Base-by-base conservation (phyloP, 1,140 invertebrate genomes). In the Rhynchophorus ferrugineus region DNA sequence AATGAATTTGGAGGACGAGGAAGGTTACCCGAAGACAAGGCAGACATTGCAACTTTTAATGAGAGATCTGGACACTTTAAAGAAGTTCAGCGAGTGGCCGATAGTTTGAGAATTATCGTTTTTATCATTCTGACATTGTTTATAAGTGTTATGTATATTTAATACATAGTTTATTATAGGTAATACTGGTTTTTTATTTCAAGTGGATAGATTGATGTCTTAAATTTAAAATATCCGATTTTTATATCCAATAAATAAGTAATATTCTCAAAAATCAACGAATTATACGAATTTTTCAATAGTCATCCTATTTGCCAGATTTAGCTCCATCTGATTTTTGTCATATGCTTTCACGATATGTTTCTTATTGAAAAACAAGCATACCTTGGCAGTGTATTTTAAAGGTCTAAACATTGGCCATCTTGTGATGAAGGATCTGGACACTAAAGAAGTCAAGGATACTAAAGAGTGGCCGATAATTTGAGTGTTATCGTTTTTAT, bases 1-100 rank as follows among this genome's bases (percentile, higher is more conserved):
- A 56, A 66, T 53, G 56, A 60, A 20, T 52, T 49, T 54, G 44
- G 67, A 70, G 22, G 61, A 59, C 46, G 61, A 65, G 33, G 69
- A 71, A 22, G 55, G 71, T 18, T 69, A 73, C 53, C 68, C 72
- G 3, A 68, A 63, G 44, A 74, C 71, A 0, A 77, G 78, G 45
- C 73, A 78, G 61, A 78, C 77, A 0, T 57, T 78, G 18, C 74
- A 76, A 53, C 75, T 79, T 75, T 59, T 80, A 21, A 58, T 78
- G 16, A 65, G 71, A 56, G 77, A 80, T 66, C 66, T 80, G 24
- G 65, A 63, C n/a, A 76, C 70, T 9, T 64, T 79, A 29, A 67
- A 74, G 39, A 74, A 74, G 59, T 63, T 79, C 34, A 72, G 76
- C 55, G 60, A 63, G 37, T 59, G 62, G 34, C 58, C 60, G 7